phyloP scores from a whole-genome alignment of 2,888 invertebrate species.

The Esperia sulphurella region DNA sequence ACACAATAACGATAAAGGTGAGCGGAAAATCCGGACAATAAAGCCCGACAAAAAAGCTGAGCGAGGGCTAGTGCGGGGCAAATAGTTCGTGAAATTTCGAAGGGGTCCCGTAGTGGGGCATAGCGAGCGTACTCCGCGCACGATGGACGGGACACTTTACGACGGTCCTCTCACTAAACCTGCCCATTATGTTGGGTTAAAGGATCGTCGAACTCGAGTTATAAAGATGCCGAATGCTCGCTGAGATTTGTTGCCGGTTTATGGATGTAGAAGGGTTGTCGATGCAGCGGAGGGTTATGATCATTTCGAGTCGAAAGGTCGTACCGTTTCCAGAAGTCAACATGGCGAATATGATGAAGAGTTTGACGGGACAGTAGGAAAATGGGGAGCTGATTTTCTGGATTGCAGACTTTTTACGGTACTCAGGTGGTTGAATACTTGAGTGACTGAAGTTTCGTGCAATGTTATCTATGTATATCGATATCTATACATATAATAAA shows the following conservation, averaged over 20 bases:
- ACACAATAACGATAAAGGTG: conserved; percentile 79
- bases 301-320: conserved; percentile 72
- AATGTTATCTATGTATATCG: background rate
- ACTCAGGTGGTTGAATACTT: conserved; percentile 1
- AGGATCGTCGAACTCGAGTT: conserved; percentile 71
- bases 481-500: too few species aligned
- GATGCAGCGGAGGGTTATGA: conserved; percentile 68
- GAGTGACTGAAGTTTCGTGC: background rate
- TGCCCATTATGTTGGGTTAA: conserved; percentile 77
- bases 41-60: conserved; percentile 75
- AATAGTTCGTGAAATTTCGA: conserved; percentile 78
- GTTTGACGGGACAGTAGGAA: conserved; percentile 55
- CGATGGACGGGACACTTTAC: conserved; percentile 71
- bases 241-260: conserved; percentile 75
- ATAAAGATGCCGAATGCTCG: conserved; percentile 74
- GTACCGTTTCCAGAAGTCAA: conserved; percentile 73
- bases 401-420: conserved; percentile 18
- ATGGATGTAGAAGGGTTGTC: conserved; percentile 75
- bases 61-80: conserved; percentile 72
- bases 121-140: conserved; percentile 14
- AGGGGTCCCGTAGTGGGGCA: conserved; percentile 56
- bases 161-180: conserved; percentile 75
- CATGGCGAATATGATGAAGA: conserved; percentile 69
- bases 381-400: conserved; percentile 49
- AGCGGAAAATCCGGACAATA: conserved; percentile 77